phyloP scores from a whole-genome alignment of 1,140 invertebrate genomes.

The Sycophila sp. region DNA sequence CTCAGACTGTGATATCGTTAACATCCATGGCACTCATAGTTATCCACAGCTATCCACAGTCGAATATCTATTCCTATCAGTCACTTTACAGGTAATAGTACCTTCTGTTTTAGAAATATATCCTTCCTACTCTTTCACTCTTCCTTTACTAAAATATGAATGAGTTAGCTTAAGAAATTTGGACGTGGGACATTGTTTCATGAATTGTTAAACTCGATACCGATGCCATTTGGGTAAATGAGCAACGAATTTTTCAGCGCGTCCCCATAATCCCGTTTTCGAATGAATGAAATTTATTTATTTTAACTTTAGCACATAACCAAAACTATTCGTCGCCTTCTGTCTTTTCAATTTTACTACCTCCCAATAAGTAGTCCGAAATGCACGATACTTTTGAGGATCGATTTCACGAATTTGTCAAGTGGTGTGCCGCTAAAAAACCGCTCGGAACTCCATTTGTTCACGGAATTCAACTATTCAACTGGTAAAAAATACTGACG shows the following conservation, averaged over 20 bases:
- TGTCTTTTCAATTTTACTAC: not conserved
- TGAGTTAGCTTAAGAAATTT: not conserved
- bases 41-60: not conserved
- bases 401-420: not conserved
- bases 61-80: not conserved
- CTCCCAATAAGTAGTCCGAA: too few species aligned
- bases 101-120: too few species aligned
- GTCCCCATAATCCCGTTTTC: too few species aligned
- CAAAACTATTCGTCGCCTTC: not conserved
- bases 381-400: too few species aligned
- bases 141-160: not conserved
- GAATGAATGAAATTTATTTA: too few species aligned
- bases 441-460: not conserved
- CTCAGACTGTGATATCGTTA: conserved; percentile 56
- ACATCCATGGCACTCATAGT: conserved; percentile 45
- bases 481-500: conserved; percentile 20
- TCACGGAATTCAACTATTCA: not conserved
- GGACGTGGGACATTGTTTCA: not conserved
- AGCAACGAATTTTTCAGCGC: not conserved
- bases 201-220: not conserved
- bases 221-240: too few species aligned
- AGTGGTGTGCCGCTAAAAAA: not conserved
- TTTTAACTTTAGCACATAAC: too few species aligned
- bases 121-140: too few species aligned
- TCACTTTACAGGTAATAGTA: too few species aligned